These are phyloP conservation scores for Lasiommata megera DNA, from an alignment of 2,888 invertebrate genomes.

Conservation along the genomic window DNA sequence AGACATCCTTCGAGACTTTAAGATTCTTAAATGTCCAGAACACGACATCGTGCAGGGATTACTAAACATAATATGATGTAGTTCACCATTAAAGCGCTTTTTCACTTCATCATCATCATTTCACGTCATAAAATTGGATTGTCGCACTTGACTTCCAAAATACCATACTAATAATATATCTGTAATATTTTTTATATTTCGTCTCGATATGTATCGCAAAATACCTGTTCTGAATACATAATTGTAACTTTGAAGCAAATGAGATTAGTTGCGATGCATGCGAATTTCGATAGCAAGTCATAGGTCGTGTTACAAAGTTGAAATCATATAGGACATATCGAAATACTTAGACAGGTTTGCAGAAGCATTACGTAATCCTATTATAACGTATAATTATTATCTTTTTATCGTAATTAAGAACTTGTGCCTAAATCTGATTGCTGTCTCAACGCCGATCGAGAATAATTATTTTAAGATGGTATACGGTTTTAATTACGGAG, in stretches of 20 bases:
- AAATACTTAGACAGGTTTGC: constrained; percentile 11
- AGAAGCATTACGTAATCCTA: constrained; percentile 9
- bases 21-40: too few species aligned
- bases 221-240: constrained; percentile 20
- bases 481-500: too few species aligned
- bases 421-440: neutral
- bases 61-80: too few species aligned
- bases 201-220: constrained; percentile 13
- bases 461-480: too few species aligned
- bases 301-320: constrained; percentile 22
- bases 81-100: too few species aligned
- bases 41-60: too few species aligned
- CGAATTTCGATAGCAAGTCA: constrained; percentile 29
- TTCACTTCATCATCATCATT: too few species aligned
- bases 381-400: neutral
- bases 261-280: constrained; percentile 25
- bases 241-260: constrained; percentile 13
- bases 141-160: too few species aligned
- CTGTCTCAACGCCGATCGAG: neutral
- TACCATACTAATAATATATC: too few species aligned
- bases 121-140: too few species aligned
- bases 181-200: neutral
- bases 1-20: too few species aligned
- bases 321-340: constrained; percentile 13
- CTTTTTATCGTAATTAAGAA: neutral